Percentiles rank a stretch among this genome's conserved stretches.
Conservation (phyloP, 2,888 invertebrate species). For the Hedychridium roseum region DNA sequence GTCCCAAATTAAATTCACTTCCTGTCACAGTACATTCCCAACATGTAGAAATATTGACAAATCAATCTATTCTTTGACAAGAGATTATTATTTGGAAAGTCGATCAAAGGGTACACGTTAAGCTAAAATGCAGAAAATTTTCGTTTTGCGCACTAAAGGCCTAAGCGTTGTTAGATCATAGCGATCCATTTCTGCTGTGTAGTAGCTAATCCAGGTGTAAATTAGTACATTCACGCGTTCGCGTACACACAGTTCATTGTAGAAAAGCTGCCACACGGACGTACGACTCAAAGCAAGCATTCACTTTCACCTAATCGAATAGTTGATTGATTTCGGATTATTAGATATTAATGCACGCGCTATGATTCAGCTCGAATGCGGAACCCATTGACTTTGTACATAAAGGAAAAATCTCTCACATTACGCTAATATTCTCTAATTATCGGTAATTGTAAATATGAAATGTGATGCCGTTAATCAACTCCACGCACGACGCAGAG, state of each 20-base stretch:
- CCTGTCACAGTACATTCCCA: no score
- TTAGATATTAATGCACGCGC: constrained; percentile 17
- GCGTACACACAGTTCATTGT: not conserved
- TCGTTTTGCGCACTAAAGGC: no score
- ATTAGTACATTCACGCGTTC: not conserved
- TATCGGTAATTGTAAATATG: constrained; percentile 45
- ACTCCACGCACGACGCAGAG: constrained; percentile 33
- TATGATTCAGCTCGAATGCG: no score
- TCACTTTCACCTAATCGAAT: constrained; percentile 4
- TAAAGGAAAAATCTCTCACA: constrained; percentile 49
- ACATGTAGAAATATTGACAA: no score
- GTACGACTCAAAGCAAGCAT: not conserved
- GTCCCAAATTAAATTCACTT: no score
- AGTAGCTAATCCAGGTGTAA: no score
- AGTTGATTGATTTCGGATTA: constrained; percentile 13
- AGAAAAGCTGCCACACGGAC: not conserved
- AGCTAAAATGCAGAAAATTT: no score
- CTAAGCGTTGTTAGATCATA: no score
- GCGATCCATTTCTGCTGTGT: no score
- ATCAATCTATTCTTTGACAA: no score
- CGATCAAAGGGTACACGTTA: no score
- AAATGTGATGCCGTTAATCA: constrained; percentile 27
- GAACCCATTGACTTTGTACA: constrained; percentile 48
- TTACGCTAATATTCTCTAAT: constrained; percentile 39
- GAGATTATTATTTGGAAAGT: no score